Evolutionary conservation across 2,113 vertebrate species (phyloP).

Genomic region (Eubucco bourcierii): DNA sequence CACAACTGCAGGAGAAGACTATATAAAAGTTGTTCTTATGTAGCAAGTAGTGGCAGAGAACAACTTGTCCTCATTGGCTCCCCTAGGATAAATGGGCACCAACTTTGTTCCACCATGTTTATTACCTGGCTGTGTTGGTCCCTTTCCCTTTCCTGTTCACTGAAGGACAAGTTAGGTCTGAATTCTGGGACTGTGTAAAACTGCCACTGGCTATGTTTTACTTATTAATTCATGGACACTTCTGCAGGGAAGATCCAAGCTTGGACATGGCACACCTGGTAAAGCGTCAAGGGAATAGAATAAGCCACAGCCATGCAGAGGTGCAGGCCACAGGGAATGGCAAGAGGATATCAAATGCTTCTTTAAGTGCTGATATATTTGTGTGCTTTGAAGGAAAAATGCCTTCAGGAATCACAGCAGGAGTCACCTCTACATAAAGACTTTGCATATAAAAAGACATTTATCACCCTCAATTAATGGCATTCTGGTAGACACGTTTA

Average conservation of each 20-base stretch:
- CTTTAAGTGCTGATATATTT: conserved; percentile 58
- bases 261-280: background rate
- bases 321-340: background rate
- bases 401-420: conserved; percentile 54
- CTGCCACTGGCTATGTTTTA: background rate
- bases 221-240: background rate
- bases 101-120: background rate
- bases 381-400: conserved; percentile 61
- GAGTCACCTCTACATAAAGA: conserved; percentile 51
- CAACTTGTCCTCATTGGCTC: rapidly evolving
- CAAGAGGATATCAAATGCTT: conserved; percentile 45
- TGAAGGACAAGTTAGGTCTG: background rate
- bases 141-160: background rate
- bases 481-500: conserved; percentile 54
- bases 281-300: background rate
- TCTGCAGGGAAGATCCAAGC: background rate
- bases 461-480: conserved; percentile 65
- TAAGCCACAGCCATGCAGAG: background rate
- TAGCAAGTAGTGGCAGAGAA: background rate
- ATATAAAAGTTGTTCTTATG: background rate
- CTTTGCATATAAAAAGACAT: conserved; percentile 42
- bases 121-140: rapidly evolving
- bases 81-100: background rate
- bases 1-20: background rate
- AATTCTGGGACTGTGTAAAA: background rate